Evolutionary conservation across 2,888 invertebrate species (phyloP).

Genomic region (Nephrotoma flavescens): DNA sequence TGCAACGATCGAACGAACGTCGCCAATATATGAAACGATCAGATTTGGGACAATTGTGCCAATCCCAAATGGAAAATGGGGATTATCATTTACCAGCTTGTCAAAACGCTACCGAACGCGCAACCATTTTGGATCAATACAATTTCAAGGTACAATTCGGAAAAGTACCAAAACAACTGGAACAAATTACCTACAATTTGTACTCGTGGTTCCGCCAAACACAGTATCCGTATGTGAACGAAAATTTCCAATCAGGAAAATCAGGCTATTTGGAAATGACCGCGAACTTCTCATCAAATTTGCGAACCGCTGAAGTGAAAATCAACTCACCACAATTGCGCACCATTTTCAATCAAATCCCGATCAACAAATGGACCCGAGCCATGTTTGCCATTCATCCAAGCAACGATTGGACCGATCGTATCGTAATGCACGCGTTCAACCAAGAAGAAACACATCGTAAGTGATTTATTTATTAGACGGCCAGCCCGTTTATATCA

Average conservation of each 20-base stretch:
- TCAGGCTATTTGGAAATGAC: constrained; percentile 35
- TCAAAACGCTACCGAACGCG: constrained; percentile 37
- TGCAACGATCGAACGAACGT: constrained; percentile 36
- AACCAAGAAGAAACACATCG: constrained; percentile 9
- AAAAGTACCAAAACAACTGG: constrained; percentile 32
- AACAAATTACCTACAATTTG: constrained; percentile 33
- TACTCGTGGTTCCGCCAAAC: constrained; percentile 31
- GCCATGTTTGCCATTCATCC: constrained; percentile 35
- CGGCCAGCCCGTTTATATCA: too few species aligned
- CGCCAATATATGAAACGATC: constrained; percentile 34
- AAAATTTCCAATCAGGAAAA: constrained; percentile 32
- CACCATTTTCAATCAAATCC: constrained; percentile 32
- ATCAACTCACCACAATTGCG: constrained; percentile 31
- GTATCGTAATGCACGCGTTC: constrained; percentile 25
- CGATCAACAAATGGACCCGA: constrained; percentile 28
- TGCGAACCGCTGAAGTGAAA: constrained; percentile 33
- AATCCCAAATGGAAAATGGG: constrained; percentile 31
- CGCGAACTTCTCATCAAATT: constrained; percentile 32
- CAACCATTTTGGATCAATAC: constrained; percentile 38
- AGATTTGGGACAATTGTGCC: constrained; percentile 34
- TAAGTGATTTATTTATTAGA: background rate
- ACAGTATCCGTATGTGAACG: constrained; percentile 35
- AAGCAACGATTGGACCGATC: constrained; percentile 15
- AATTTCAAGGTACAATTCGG: constrained; percentile 36
- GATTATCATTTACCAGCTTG: constrained; percentile 41